These are phyloP conservation scores for Etheostoma spectabile DNA, from an alignment of 2,113 vertebrate genomes.

Conservation along the genomic window DNA sequence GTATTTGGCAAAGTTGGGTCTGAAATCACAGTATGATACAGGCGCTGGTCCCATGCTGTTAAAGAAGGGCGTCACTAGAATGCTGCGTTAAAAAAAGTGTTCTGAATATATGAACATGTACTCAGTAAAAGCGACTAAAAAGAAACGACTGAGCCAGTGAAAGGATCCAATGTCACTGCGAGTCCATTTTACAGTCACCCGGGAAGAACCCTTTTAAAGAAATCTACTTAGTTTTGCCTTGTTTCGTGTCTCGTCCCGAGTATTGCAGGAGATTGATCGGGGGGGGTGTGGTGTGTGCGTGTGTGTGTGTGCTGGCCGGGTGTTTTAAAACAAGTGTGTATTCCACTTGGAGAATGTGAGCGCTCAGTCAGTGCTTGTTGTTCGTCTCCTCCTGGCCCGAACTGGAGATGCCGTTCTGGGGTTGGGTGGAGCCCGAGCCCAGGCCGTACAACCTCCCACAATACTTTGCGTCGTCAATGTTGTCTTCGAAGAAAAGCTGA, in stretches of 20 bases:
- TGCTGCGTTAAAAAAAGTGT: slow-evolving; percentile 70
- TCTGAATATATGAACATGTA: slow-evolving; percentile 49
- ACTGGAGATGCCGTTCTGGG: slow-evolving; percentile 89
- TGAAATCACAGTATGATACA: slow-evolving; percentile 62
- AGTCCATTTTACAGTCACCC: slow-evolving; percentile 38
- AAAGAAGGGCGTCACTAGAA: slow-evolving; percentile 50
- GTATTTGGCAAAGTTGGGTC: slow-evolving; percentile 37
- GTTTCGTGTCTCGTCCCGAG: slow-evolving; percentile 14
- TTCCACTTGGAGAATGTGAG: slow-evolving; percentile 47
- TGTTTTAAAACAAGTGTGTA: slow-evolving; percentile 77
- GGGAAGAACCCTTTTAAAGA: slow-evolving; percentile 1
- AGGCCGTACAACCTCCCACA: slow-evolving; percentile 96
- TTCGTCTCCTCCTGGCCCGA: slow-evolving; percentile 84
- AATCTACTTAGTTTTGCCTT: background rate
- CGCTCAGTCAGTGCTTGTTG: slow-evolving; percentile 85
- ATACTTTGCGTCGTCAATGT: slow-evolving; percentile 98
- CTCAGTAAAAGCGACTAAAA: slow-evolving; percentile 68
- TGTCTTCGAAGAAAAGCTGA: slow-evolving; percentile 98
- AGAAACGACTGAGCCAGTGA: slow-evolving; percentile 33
- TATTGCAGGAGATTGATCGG: slow-evolving; percentile 7
- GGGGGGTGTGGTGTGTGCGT: background rate
- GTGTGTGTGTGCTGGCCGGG: slow-evolving; percentile 60
- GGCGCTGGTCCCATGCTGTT: slow-evolving; percentile 78
- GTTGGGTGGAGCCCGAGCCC: slow-evolving; percentile 94
- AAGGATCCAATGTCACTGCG: slow-evolving; percentile 6